Evolutionary conservation across 2,888 invertebrate genomes (phyloP).

Genomic region (Oscheius onirici): DNA sequence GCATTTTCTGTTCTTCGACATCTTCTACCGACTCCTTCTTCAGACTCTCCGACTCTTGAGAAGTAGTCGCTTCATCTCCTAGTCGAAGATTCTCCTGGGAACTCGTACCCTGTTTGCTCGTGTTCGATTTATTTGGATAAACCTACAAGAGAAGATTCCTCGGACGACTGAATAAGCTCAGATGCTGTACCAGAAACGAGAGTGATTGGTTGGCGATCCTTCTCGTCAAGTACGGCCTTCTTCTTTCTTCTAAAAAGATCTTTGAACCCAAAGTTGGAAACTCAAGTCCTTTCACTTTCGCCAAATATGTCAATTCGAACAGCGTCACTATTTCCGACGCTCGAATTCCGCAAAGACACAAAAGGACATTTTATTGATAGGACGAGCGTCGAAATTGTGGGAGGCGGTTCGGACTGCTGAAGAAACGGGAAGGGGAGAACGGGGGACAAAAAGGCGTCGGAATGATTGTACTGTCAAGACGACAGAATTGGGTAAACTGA

Average conservation of each 20-base stretch:
- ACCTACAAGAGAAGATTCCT: conserved; percentile 9
- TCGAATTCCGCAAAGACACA: conserved; percentile 7
- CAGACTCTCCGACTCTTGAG: background rate
- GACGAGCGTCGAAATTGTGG: too few species aligned
- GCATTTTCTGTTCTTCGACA: background rate
- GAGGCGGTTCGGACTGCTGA: too few species aligned
- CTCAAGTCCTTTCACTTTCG: background rate
- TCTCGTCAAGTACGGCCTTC: conserved; percentile 4
- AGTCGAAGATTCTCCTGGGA: conserved; percentile 4
- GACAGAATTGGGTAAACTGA: too few species aligned
- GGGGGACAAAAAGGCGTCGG: too few species aligned
- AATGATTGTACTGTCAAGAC: too few species aligned
- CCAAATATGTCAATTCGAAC: background rate
- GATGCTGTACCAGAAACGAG: conserved; percentile 4
- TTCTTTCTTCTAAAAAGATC: conserved; percentile 25
- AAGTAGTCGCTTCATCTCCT: background rate
- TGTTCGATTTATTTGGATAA: background rate
- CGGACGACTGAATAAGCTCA: conserved; percentile 1
- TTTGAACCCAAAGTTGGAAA: too few species aligned
- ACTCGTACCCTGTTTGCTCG: conserved; percentile 15
- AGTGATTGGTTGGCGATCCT: conserved; percentile 2
- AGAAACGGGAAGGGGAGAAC: too few species aligned
- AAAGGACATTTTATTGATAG: too few species aligned
- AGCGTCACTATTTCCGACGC: background rate
- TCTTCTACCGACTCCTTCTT: background rate